Conservation (phyloP, 2,888 invertebrate species). For the Erebia palarica region DNA sequence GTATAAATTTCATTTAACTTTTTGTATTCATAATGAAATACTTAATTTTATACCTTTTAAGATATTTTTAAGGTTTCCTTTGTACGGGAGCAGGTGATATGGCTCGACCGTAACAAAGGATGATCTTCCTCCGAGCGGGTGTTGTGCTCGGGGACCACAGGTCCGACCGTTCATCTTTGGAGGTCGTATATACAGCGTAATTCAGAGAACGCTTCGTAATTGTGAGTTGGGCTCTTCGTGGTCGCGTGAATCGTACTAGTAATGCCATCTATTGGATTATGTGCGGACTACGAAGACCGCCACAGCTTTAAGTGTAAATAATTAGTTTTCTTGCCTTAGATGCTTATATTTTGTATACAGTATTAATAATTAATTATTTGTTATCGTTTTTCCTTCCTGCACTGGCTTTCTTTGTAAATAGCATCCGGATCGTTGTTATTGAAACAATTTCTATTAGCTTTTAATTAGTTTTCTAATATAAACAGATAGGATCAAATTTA, state of each 20-base stretch:
- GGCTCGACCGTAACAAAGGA: too few relatives aligned
- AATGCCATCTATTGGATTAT: too few relatives aligned
- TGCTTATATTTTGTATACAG: constrained; percentile 56
- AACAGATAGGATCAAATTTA: constrained; percentile 33
- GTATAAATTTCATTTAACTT: constrained; percentile 1
- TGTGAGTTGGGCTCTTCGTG: too few relatives aligned
- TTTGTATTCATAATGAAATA: neutral
- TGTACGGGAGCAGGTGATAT: too few relatives aligned
- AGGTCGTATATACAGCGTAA: too few relatives aligned
- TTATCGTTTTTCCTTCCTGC: constrained; percentile 42
- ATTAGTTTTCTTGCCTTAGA: constrained; percentile 55
- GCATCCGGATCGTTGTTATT: constrained; percentile 3
- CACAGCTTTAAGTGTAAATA: constrained; percentile 45
- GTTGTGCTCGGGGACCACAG: too few relatives aligned
- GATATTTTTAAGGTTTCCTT: constrained; percentile 7
- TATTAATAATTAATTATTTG: constrained; percentile 53
- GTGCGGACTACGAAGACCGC: too few relatives aligned
- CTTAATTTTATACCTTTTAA: constrained; percentile 10
- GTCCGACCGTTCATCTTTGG: too few relatives aligned
- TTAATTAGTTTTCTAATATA: constrained; percentile 18
- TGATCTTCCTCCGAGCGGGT: too few relatives aligned
- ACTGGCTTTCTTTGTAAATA: constrained; percentile 46
- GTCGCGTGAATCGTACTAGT: too few relatives aligned
- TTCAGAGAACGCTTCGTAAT: too few relatives aligned
- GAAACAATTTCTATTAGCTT: constrained; percentile 13